Evolutionary conservation across 64 coral and sea anemone genomes (phyloP).

Genomic region (Pocillopora damicornis): DNA sequence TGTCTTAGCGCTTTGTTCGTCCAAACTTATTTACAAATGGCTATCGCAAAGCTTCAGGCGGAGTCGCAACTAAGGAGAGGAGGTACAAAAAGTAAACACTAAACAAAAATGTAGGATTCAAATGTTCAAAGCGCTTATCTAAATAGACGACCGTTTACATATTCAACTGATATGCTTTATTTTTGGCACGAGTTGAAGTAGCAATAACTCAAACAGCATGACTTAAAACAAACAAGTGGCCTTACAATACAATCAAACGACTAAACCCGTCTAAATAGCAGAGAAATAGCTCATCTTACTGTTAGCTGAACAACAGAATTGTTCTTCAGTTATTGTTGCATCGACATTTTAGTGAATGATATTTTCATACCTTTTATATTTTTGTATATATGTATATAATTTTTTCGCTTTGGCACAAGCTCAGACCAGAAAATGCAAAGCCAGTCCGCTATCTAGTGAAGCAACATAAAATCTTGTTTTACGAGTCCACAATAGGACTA

Average conservation of each 20-base stretch:
- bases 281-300: neutral
- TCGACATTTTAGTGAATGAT: no score
- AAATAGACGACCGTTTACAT: no score
- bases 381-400: no score
- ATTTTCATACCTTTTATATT: no score
- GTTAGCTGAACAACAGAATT: neutral
- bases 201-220: neutral
- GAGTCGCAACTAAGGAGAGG: no score
- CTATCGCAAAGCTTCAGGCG: no score
- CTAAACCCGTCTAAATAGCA: neutral
- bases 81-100: no score
- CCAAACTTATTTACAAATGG: no score
- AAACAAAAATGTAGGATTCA: no score
- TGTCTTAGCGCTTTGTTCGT: no score
- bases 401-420: neutral
- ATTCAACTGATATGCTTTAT: neutral
- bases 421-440: neutral
- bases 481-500: neutral
- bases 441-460: neutral
- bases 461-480: neutral
- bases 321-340: neutral
- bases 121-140: no score
- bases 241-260: neutral
- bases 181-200: neutral
- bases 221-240: neutral